Evolutionary conservation across 2,113 vertebrate genomes (phyloP), one percentile per base, ranked within the genome.

Genomic region (Pungitius pungitius): DNA sequence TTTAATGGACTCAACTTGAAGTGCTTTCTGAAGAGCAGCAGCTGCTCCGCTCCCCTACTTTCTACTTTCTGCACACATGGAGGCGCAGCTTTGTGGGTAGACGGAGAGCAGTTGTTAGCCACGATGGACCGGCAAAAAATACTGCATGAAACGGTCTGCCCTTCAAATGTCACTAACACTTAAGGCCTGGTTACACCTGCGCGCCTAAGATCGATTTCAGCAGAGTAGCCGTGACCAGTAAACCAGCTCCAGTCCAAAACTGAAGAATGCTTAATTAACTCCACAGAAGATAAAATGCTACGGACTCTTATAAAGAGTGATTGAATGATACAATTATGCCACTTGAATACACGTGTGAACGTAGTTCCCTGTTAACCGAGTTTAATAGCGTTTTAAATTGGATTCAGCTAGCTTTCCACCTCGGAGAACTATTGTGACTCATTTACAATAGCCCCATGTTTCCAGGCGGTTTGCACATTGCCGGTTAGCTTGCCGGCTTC

Each of bases 1-100:
- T 58, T 66, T 73, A 73, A 84, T 73, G 59, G 63, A 45, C 61
- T 80, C 54, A 22, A 51, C 66, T 47, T 60, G 30, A 68, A 74
- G 54, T 64, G 71, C 54, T 51, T 73, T 61, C 49, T 54, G 15
- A 58, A 76, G 68, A 39, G 30, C 42, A 39, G 30, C 42, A 40
- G 49, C 65, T 73, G 70, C 73, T 22, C 27, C 47, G 52, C 40
- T 39, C 18, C 66, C 14, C 51, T n/a, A 54, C 13, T 47, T 57
- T 65, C 33, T 66, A 17, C 33, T 51, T 10, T 65, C 62, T 75
- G 49, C 24, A 51, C 24, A 14, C 26, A 15, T 7, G 26, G 27
- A 52, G 62, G 39, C 42, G 7, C 59, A 76, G 68, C 33, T 66
- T 61, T 66, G 35, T 59, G 39, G 30, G 35, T 8, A 27, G 22